Conservation (phyloP, 1,140 invertebrate species). For the Euwallacea fornicatus region DNA sequence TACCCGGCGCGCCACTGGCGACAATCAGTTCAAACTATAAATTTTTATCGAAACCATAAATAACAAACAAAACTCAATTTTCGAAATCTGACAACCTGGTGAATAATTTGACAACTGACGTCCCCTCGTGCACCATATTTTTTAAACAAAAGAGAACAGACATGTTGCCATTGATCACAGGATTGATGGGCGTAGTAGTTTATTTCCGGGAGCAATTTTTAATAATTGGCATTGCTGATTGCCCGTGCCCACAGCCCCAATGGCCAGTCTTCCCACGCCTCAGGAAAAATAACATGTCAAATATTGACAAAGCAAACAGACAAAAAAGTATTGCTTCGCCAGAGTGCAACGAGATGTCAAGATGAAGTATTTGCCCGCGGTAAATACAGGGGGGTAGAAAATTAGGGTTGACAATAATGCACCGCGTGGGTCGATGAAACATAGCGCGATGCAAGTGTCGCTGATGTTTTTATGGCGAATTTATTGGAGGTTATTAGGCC, state of each 20-base stretch:
- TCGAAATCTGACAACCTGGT: no score
- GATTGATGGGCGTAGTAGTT: no score
- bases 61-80: no score
- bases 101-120: no score
- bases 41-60: no score
- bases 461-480: slow-evolving; percentile 20
- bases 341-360: slow-evolving; percentile 23
- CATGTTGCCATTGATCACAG: no score
- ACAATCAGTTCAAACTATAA: no score
- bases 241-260: not conserved
- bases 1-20: no score
- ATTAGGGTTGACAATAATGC: slow-evolving; percentile 20
- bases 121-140: no score
- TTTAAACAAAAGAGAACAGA: no score
- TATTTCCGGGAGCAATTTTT: not conserved
- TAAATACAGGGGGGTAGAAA: slow-evolving; percentile 20
- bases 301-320: slow-evolving; percentile 27
- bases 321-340: slow-evolving; percentile 26
- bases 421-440: slow-evolving; percentile 18
- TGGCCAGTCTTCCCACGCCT: slow-evolving; percentile 7
- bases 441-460: slow-evolving; percentile 9
- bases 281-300: not conserved
- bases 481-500: not conserved
- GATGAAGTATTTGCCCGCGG: slow-evolving; percentile 24
- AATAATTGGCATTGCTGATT: not conserved